These are phyloP conservation scores for Aptenodytes forsteri DNA, from an alignment of 2,113 vertebrate species.

Conservation along the genomic window DNA sequence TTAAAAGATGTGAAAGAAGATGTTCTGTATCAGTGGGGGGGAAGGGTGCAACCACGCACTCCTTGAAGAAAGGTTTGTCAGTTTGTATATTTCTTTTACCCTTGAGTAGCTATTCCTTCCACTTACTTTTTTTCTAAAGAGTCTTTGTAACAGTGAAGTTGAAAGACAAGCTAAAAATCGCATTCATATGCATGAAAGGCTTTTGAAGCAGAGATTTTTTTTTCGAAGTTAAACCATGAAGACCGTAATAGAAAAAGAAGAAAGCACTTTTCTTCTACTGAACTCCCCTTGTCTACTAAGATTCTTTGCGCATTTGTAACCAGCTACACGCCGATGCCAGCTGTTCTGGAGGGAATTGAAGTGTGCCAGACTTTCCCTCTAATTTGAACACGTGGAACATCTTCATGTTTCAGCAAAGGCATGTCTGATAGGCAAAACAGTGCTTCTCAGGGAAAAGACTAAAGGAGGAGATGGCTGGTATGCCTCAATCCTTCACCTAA, in stretches of 20 bases:
- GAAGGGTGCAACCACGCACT: not conserved
- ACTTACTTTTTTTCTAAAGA: not conserved
- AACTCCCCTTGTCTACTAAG: not conserved
- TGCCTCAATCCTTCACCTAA: not conserved
- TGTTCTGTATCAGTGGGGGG: not conserved
- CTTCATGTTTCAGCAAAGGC: not conserved
- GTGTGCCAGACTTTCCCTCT: not conserved
- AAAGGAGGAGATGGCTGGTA: not conserved
- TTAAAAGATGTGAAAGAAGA: not conserved
- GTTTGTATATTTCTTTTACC: not conserved
- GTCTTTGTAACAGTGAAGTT: not conserved
- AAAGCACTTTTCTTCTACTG: not conserved
- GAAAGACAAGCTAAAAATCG: conserved; percentile 1
- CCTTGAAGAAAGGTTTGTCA: not conserved
- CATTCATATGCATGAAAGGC: not conserved
- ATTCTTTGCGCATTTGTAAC: not conserved
- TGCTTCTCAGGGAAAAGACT: not conserved
- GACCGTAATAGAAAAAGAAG: not conserved
- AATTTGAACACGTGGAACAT: not conserved
- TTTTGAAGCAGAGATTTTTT: not conserved
- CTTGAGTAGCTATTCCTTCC: conserved; percentile 1
- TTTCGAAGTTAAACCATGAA: not conserved
- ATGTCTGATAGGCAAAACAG: not conserved
- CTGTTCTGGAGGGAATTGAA: not conserved
- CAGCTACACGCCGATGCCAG: not conserved